Evolutionary conservation across 2,888 invertebrate genomes (phyloP), one percentile per base, ranked within the genome.

Genomic region (Tethea ocularis): DNA sequence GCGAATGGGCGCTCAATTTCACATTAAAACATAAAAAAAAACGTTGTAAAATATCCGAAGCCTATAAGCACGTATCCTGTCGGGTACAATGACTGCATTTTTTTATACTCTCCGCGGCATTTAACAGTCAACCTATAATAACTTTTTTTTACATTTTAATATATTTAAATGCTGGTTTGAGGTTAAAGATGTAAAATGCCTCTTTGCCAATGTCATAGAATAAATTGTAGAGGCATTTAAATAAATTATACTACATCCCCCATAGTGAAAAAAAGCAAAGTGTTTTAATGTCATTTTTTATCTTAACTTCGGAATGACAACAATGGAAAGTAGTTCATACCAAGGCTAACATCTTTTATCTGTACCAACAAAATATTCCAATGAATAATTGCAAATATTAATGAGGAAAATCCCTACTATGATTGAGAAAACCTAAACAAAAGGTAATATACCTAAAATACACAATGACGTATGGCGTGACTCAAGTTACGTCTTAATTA

Each of bases 401-500:
- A 24, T n/a, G 52, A 23, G 52, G 52, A n/a, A 52, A 52, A 52
- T 52, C 26, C 52, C 52, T 52, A 1, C 38, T n/a, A 38, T 17
- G 46, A 52, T 17, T 17, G 29, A 52, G 26, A 29, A 17, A 17
- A 26, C 33, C 33, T 20, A 54, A 11, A 33, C 13, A 24, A 20
- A 10, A 20, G 11, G 11, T 33, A 46, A n/a, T 46, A 20, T 46
- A 46, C 46, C 23, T 33, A 54, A 20, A 29, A 26, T 26, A 29
- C 54, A 33, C 20, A 15, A 22, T 54, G 54, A 36, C 54, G 54
- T 33, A 26, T 11, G 20, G 26, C 11, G 24, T 33, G 54, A 54
- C 54, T 53, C 29, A 29, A 20, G 29, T 13, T 13, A 29, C 20
- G 71, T 67, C 69, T 63, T 72, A 73, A 63, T 63, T 58, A 68